phyloP scores from a whole-genome alignment of 2,888 invertebrate species.

The Balanococcus diminutus region DNA sequence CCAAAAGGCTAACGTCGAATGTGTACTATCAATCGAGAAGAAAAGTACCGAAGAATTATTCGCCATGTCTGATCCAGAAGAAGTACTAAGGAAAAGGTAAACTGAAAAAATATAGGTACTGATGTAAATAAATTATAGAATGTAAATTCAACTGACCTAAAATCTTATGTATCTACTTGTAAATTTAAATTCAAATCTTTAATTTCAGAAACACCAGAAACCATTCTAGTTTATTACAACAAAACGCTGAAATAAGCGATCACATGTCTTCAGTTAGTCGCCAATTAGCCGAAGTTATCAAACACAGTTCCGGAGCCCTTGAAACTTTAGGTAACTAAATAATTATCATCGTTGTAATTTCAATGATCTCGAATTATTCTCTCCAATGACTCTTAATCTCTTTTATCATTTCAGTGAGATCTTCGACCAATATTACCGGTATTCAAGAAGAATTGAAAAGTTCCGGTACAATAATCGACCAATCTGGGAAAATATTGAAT shows the following conservation, averaged over 20 bases:
- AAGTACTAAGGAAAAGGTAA: constrained; percentile 67
- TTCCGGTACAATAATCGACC: constrained; percentile 85
- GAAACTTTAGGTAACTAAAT: constrained; percentile 69
- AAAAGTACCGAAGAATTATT: constrained; percentile 75
- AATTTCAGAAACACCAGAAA: constrained; percentile 38
- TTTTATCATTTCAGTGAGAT: constrained; percentile 63
- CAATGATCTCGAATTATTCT: constrained; percentile 50
- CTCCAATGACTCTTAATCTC: constrained; percentile 60
- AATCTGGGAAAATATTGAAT: constrained; percentile 87
- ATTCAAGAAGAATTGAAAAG: constrained; percentile 82
- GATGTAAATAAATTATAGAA: background rate
- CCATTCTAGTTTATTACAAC: constrained; percentile 26
- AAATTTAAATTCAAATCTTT: background rate
- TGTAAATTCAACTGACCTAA: background rate
- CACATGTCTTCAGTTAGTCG: constrained; percentile 83
- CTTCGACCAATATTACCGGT: constrained; percentile 65
- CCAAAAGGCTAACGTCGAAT: constrained; percentile 78
- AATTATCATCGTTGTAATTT: background rate
- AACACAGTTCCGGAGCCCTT: constrained; percentile 83
- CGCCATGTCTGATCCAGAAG: constrained; percentile 65
- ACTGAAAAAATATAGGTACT: background rate
- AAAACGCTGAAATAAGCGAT: constrained; percentile 71
- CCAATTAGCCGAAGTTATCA: constrained; percentile 84
- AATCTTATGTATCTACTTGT: background rate
- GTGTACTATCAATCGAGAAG: constrained; percentile 80